Conservation (phyloP, 2,888 invertebrate species). For the Amphipyra berbera region DNA sequence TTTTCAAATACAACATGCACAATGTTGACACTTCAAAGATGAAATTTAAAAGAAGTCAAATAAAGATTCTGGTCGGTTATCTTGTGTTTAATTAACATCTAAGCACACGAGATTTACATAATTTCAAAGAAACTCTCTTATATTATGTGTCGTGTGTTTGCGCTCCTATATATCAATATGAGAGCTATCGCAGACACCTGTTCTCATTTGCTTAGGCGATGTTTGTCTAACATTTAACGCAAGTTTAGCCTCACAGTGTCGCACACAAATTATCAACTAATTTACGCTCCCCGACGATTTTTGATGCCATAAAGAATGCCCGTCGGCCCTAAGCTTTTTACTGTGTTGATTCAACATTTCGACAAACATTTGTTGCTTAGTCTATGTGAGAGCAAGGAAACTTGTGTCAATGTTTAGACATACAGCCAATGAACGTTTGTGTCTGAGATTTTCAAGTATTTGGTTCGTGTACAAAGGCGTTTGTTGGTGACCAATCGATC, state of each 20-base stretch:
- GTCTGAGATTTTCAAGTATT: constrained; percentile 57
- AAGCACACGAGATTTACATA: constrained; percentile 85
- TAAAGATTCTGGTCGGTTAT: constrained; percentile 80
- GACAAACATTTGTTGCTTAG: constrained; percentile 45
- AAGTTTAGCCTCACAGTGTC: constrained; percentile 83
- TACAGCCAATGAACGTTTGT: constrained; percentile 54
- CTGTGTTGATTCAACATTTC: constrained; percentile 66
- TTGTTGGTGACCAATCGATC: constrained; percentile 84
- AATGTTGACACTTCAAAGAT: constrained; percentile 73
- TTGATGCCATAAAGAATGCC: constrained; percentile 78
- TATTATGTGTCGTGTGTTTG: constrained; percentile 70
- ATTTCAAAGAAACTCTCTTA: constrained; percentile 74
- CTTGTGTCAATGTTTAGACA: constrained; percentile 54
- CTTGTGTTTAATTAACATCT: constrained; percentile 85
- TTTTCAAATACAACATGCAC: constrained; percentile 41
- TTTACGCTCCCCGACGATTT: constrained; percentile 81
- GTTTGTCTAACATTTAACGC: constrained; percentile 87
- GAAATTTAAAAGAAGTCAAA: constrained; percentile 81
- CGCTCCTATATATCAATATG: constrained; percentile 83
- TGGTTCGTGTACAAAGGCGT: constrained; percentile 60
- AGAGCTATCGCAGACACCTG: constrained; percentile 85
- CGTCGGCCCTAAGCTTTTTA: constrained; percentile 79
- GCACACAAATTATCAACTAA: constrained; percentile 89
- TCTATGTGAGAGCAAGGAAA: constrained; percentile 50
- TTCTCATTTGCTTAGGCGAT: constrained; percentile 87